Percentiles rank a stretch among this genome's conserved stretches.
Conservation (phyloP, 2,888 invertebrate genomes). For the Cephus pulcher region DNA sequence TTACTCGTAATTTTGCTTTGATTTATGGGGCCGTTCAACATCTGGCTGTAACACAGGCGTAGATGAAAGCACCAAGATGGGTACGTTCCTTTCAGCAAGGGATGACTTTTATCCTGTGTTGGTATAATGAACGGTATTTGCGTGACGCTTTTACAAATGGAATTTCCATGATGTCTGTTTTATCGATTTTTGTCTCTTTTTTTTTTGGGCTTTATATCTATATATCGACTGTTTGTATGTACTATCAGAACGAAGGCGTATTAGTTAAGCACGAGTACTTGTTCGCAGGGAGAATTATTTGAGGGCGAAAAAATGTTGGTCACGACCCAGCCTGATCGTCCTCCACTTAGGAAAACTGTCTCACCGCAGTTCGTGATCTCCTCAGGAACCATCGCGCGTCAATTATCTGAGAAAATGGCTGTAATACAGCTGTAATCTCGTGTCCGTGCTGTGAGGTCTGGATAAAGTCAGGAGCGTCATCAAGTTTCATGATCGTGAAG, state of each 20-base stretch:
- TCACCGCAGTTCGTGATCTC: slow-evolving; percentile 1
- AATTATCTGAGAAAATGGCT: neutral
- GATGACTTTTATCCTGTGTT: neutral
- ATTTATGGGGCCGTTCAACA: neutral
- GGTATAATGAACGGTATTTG: neutral
- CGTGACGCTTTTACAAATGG: neutral
- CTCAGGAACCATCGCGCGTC: neutral
- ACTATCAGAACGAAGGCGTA: neutral
- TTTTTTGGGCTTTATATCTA: neutral
- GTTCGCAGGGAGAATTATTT: neutral
- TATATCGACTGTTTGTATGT: neutral
- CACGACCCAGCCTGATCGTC: slow-evolving; percentile 1
- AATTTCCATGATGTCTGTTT: neutral
- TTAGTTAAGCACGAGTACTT: neutral
- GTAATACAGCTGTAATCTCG: neutral
- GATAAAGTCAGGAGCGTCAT: neutral
- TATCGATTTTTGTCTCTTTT: neutral
- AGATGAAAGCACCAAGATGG: neutral
- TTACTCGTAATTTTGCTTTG: neutral
- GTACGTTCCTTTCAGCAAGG: neutral
- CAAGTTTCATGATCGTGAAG: neutral
- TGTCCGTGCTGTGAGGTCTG: neutral
- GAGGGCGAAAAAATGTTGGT: neutral
- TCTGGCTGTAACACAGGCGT: neutral
- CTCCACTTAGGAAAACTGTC: neutral